phyloP scores from a whole-genome alignment of 2,888 invertebrate species.

The Megamerina dolium region DNA sequence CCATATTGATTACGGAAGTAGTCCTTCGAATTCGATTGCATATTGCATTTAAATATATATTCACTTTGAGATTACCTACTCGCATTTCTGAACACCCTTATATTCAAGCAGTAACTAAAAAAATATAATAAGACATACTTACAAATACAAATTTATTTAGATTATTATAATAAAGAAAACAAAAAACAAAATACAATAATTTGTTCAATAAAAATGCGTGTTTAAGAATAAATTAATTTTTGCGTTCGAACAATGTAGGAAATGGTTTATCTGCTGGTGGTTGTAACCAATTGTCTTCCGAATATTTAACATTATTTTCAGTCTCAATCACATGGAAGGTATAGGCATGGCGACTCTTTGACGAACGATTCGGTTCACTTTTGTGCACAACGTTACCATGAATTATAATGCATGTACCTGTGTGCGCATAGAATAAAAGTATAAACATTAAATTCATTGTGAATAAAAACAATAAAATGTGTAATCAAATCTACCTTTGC shows the following conservation, averaged over 20 bases:
- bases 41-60: too few relatives aligned
- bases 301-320: conserved; percentile 62
- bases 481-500: conserved; percentile 60
- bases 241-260: conserved; percentile 55
- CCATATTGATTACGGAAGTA: too few relatives aligned
- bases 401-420: conserved; percentile 81
- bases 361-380: conserved; percentile 79
- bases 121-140: too few relatives aligned
- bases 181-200: too few relatives aligned
- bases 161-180: background rate
- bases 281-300: conserved; percentile 81
- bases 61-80: too few relatives aligned
- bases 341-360: conserved; percentile 83
- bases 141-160: too few relatives aligned
- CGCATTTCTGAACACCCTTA: too few relatives aligned
- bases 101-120: too few relatives aligned
- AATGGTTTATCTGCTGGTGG: conserved; percentile 65
- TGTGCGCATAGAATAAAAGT: conserved; percentile 19
- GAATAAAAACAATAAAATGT: background rate
- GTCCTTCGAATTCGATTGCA: too few relatives aligned
- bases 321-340: conserved; percentile 91
- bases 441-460: background rate
- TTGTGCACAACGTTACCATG: conserved; percentile 92
- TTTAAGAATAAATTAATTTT: conserved; percentile 50
- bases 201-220: conserved; percentile 36